These are phyloP conservation scores for Acipenser ruthenus DNA, from an alignment of 2,797 vertebrate genomes.

Conservation along the genomic window DNA sequence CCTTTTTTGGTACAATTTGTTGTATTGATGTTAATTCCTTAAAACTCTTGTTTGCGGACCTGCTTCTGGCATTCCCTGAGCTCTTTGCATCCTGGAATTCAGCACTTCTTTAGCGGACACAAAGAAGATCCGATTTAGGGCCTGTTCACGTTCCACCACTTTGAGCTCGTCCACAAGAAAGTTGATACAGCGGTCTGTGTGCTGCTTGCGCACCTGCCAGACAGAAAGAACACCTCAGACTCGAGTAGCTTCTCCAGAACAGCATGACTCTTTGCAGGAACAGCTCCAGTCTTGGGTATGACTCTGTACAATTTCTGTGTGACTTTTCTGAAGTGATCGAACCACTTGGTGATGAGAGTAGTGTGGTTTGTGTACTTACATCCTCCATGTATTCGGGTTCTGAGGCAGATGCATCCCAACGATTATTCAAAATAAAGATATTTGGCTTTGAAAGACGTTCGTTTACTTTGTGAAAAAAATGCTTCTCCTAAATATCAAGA, in stretches of 20 bases:
- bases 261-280: too few relatives aligned
- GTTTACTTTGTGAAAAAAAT: constrained; percentile 97
- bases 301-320: too few relatives aligned
- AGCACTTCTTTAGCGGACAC: constrained; percentile 96
- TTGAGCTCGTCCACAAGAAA: constrained; percentile 93
- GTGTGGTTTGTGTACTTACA: constrained; percentile 56
- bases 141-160: constrained; percentile 79
- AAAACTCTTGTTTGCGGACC: constrained; percentile 54
- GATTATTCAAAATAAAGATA: constrained; percentile 97
- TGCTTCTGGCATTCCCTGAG: constrained; percentile 90
- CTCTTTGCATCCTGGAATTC: constrained; percentile 86
- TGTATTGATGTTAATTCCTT: too few relatives aligned
- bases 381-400: constrained; percentile 98
- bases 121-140: constrained; percentile 87
- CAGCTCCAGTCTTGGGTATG: too few relatives aligned
- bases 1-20: too few relatives aligned
- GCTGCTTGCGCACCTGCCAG: constrained; percentile 83
- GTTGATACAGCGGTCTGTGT: constrained; percentile 87
- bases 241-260: background rate
- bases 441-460: constrained; percentile 94
- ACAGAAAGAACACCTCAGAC: background rate
- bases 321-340: too few relatives aligned
- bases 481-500: constrained; percentile 75
- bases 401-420: constrained; percentile 94
- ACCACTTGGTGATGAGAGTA: too few relatives aligned